These are phyloP conservation scores for Sphinx pinastri DNA, from an alignment of 2,888 invertebrate species.

Conservation along the genomic window DNA sequence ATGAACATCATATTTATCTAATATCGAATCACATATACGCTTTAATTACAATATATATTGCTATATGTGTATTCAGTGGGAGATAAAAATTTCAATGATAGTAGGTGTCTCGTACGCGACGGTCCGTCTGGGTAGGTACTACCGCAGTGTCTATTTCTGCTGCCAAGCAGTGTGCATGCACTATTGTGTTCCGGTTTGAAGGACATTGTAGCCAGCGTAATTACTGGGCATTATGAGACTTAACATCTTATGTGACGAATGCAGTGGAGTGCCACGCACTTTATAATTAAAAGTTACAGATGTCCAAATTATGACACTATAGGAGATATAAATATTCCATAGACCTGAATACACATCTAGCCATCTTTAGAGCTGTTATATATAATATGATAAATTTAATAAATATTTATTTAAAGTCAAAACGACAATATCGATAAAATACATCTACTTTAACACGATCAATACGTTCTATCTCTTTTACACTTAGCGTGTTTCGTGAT, in stretches of 20 bases:
- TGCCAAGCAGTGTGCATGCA: too few species aligned
- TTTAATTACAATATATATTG: background rate
- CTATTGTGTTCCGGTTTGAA: too few species aligned
- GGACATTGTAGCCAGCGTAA: too few species aligned
- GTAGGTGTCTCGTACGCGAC: too few species aligned
- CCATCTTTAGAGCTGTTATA: background rate
- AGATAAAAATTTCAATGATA: background rate
- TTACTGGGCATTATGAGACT: too few species aligned
- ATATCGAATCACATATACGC: slow-evolving; percentile 16
- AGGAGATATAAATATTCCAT: too few species aligned
- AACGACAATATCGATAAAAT: slow-evolving; percentile 18
- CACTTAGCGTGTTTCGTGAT: background rate
- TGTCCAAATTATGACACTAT: too few species aligned
- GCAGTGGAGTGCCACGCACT: too few species aligned
- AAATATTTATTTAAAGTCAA: slow-evolving; percentile 7
- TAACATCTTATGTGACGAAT: too few species aligned
- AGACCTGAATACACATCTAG: background rate
- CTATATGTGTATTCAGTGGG: background rate
- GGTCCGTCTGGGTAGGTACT: too few species aligned
- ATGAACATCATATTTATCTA: slow-evolving; percentile 5
- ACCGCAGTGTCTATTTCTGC: too few species aligned
- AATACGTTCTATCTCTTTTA: slow-evolving; percentile 7
- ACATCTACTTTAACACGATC: slow-evolving; percentile 11
- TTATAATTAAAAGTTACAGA: too few species aligned
- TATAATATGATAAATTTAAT: slow-evolving; percentile 4